A percentile compares a stretch with the other conserved stretches of the same genome.
Conservation (phyloP, 2,888 invertebrate species). For the Apamea crenata region DNA sequence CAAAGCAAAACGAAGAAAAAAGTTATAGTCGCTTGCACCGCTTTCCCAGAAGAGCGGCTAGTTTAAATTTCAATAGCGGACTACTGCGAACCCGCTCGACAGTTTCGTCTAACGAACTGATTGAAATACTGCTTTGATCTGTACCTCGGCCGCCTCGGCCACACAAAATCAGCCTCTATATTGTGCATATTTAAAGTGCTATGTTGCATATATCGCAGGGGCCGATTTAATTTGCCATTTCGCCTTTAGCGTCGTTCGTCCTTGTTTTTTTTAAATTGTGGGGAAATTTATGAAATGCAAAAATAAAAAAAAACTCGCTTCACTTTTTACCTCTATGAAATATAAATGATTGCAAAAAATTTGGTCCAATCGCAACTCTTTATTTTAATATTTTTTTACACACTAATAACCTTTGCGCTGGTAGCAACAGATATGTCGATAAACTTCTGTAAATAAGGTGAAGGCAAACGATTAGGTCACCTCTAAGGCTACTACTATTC, state of each 20-base stretch:
- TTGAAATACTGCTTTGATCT: constrained; percentile 87
- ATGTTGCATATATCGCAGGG: constrained; percentile 43
- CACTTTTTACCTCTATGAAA: not conserved
- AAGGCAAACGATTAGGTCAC: constrained; percentile 80
- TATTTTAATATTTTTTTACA: not conserved
- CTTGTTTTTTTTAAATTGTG: constrained; percentile 55
- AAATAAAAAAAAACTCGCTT: constrained; percentile 4
- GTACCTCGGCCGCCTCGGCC: constrained; percentile 51
- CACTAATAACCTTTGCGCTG: constrained; percentile 30
- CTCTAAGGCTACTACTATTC: constrained; percentile 66
- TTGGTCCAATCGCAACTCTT: not conserved
- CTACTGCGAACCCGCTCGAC: constrained; percentile 83
- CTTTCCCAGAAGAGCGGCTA: constrained; percentile 85
- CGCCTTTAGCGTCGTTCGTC: constrained; percentile 64
- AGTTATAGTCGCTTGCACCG: constrained; percentile 64
- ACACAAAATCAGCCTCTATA: constrained; percentile 66
- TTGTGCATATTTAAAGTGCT: constrained; percentile 46
- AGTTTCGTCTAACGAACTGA: constrained; percentile 87
- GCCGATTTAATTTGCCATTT: constrained; percentile 61
- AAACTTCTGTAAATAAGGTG: constrained; percentile 76
- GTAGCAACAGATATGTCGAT: constrained; percentile 59
- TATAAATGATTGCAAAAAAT: not conserved
- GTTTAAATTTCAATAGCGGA: constrained; percentile 89
- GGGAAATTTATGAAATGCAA: constrained; percentile 28
- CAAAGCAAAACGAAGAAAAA: constrained; percentile 76